Evolutionary conservation across 2,113 vertebrate species (phyloP).

Genomic region (Alexandromys fortis): DNA sequence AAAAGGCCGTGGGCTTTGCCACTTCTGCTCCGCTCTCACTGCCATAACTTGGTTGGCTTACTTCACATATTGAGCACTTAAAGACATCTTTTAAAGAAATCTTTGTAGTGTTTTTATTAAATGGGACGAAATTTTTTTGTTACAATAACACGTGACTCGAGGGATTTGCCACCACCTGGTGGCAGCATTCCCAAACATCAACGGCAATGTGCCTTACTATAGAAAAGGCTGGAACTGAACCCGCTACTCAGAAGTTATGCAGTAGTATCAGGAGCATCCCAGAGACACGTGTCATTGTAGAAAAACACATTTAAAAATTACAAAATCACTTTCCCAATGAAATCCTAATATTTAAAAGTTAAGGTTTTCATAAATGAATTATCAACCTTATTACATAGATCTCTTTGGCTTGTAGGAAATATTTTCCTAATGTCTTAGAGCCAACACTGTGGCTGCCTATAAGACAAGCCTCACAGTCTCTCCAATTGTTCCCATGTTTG

Average conservation of each 20-base stretch:
- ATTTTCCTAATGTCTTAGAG: constrained; percentile 7
- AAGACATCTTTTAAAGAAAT: not conserved
- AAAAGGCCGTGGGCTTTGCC: not conserved
- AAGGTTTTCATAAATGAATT: not conserved
- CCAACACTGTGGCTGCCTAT: too few species aligned
- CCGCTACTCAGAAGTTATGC: constrained; percentile 10
- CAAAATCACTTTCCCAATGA: constrained; percentile 11
- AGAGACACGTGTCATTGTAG: not conserved
- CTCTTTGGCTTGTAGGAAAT: not conserved
- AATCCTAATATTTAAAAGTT: constrained; percentile 9
- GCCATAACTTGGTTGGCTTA: not conserved
- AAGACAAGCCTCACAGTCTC: not conserved
- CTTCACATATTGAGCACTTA: not conserved
- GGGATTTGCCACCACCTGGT: constrained; percentile 79
- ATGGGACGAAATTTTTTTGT: not conserved
- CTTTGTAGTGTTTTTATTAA: constrained; percentile 26
- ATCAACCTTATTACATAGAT: not conserved
- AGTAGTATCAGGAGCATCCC: not conserved
- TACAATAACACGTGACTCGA: constrained; percentile 11
- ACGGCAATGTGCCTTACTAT: constrained; percentile 54
- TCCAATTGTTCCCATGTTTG: not conserved
- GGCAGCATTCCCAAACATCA: constrained; percentile 77
- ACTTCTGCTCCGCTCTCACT: not conserved
- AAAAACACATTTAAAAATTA: not conserved
- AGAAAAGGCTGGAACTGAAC: constrained; percentile 42